Evolutionary conservation across 2,888 invertebrate genomes (phyloP).

Genomic region (Cacoxenus indagator): DNA sequence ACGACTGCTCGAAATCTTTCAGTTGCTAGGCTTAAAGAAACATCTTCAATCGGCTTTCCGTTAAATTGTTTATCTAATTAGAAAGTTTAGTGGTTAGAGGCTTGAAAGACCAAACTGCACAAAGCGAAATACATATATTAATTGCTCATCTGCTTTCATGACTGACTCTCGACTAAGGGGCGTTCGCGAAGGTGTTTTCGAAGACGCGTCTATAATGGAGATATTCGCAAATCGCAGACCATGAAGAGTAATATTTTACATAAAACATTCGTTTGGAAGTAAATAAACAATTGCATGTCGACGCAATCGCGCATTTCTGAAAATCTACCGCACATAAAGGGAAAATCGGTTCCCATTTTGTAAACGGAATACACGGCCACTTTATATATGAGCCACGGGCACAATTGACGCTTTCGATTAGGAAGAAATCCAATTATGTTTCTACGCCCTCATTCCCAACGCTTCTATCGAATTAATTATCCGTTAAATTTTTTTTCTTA

Average conservation of each 20-base stretch:
- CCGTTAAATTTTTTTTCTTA: constrained; percentile 37
- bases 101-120: constrained; percentile 32
- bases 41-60: neutral
- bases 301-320: neutral
- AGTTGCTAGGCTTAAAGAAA: constrained; percentile 51
- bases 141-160: constrained; percentile 57
- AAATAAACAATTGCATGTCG: constrained; percentile 11
- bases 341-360: neutral
- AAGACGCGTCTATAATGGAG: constrained; percentile 19
- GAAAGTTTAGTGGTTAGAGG: constrained; percentile 49
- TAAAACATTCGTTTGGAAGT: constrained; percentile 4
- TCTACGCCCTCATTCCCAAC: neutral
- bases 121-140: constrained; percentile 53
- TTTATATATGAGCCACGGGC: neutral
- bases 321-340: constrained; percentile 1
- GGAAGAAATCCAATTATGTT: neutral
- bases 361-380: neutral
- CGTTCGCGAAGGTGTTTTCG: neutral
- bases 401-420: neutral
- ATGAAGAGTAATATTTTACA: constrained; percentile 29
- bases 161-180: constrained; percentile 3
- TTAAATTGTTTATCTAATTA: constrained; percentile 45
- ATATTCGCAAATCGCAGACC: constrained; percentile 31
- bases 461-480: neutral
- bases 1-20: constrained; percentile 50